phyloP scores from a whole-genome alignment of 2,113 vertebrate genomes.

The Entelurus aequoreus region DNA sequence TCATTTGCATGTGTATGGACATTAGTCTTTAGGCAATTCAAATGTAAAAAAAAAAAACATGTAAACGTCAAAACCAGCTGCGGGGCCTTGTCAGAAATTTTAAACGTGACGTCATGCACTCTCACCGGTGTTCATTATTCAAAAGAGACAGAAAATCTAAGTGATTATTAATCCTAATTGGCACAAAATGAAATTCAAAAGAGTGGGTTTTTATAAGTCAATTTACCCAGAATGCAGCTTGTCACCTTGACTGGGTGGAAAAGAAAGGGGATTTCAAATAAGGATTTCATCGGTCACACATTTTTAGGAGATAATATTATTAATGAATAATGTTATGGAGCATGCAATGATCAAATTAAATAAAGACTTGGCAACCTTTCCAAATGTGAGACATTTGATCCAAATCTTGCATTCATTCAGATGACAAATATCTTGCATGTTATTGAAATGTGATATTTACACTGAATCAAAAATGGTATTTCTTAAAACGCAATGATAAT shows the following conservation, averaged over 20 bases:
- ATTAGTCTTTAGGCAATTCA: constrained; percentile 33
- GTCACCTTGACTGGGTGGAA: background rate
- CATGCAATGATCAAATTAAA: background rate
- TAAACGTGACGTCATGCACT: constrained; percentile 6
- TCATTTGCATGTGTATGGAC: constrained; percentile 52
- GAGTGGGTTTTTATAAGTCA: background rate
- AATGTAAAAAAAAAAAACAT: constrained; percentile 1
- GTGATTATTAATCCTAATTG: constrained; percentile 21
- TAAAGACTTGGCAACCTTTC: too few species aligned
- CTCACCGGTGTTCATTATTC: constrained; percentile 5
- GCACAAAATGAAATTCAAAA: background rate
- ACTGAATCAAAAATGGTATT: too few species aligned
- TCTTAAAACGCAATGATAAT: too few species aligned
- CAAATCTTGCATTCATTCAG: too few species aligned
- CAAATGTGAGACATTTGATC: too few species aligned
- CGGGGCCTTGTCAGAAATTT: constrained; percentile 21
- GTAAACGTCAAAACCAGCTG: constrained; percentile 38
- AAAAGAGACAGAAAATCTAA: background rate
- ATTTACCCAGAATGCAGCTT: background rate
- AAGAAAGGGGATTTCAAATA: background rate
- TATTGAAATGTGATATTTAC: too few species aligned
- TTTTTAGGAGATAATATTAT: background rate
- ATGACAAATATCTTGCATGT: too few species aligned
- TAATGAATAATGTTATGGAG: background rate
- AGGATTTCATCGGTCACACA: background rate